Percentiles rank a stretch among this genome's conserved stretches.
phyloP scores from a whole-genome alignment of 2,113 vertebrate species.

The Eulemur rufifrons region DNA sequence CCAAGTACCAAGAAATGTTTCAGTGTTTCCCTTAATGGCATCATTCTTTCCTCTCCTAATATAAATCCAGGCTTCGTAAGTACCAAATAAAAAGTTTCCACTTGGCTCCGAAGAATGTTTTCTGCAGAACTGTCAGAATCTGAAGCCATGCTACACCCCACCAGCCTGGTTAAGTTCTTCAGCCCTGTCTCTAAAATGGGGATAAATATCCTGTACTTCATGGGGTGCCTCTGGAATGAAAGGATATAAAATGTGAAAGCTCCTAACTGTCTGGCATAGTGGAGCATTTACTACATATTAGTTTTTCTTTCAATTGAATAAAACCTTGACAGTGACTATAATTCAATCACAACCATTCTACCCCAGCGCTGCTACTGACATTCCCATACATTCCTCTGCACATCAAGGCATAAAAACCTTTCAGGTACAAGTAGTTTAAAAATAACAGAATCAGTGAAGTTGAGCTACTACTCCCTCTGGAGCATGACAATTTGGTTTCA shows the following conservation, averaged over 20 bases:
- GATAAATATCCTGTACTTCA: accelerated
- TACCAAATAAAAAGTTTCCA: conserved; percentile 26
- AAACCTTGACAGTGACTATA: background rate
- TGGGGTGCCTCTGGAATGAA: background rate
- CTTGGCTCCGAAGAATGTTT: conserved; percentile 33
- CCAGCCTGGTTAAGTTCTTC: background rate
- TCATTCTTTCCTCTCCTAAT: conserved; percentile 47
- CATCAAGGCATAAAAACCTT: background rate
- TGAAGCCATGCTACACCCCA: background rate
- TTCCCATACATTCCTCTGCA: background rate
- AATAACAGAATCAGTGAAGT: background rate
- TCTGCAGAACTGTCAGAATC: background rate
- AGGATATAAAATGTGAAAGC: background rate
- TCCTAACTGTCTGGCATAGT: accelerated
- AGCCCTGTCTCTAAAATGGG: background rate
- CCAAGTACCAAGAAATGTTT: conserved; percentile 51
- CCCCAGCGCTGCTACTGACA: accelerated
- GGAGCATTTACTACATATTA: background rate
- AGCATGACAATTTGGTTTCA: background rate
- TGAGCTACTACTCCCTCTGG: background rate
- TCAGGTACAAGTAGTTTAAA: background rate
- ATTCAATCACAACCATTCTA: background rate
- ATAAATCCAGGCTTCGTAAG: conserved; percentile 36
- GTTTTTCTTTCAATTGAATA: background rate
- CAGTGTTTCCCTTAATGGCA: conserved; percentile 44